Evolutionary conservation across 2,888 invertebrate genomes (phyloP), one percentile per base, ranked within the genome.

Genomic region (Netelia virgata): DNA sequence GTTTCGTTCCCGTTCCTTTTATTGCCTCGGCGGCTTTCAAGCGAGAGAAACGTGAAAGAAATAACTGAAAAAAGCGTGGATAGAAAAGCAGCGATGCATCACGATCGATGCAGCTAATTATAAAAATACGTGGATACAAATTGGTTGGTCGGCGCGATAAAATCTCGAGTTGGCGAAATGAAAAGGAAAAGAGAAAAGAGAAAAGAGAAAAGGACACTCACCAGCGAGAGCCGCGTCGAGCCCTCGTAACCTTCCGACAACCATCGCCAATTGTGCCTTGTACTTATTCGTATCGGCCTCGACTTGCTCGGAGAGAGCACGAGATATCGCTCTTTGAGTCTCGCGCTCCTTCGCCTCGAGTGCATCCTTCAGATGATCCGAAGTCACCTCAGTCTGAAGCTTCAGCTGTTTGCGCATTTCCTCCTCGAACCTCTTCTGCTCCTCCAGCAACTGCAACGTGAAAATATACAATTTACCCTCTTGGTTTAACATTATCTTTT

Each of bases 371-470:
- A 97, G 92, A 87, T 97, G 96, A 92, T 98, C 98, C 69, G 96
- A 95, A 93, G 98, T 98, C 0, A 98, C 96, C 90, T 98, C 97
- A 1, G 97, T 96, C 90, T 98, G 98, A 73, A 97, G 95, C 91
- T 97, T 97, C 82, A 99, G 93, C 90, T 98, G 97, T 14, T 96
- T 95, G 63, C 97, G 96, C 79, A 98, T 93, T 84, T 97, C 96
- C 68, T 95, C 95, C 90, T 98, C 97, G 36, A 96, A 90, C 1
- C 50, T 87, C 82, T 92, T 93, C 72, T 96, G 95, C 57, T 97
- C 94, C 90, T 95, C 94, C 78, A 97, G 93, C 84, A 96, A 94
- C 96, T 97, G 91, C 8, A 92, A 93, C 84, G 90, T 88, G 57
- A 72, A 68, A 43, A 41, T 47, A 6, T 23, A 28, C 36, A 64